These are phyloP conservation scores for Parthenolecanium corni DNA, from an alignment of 2,888 invertebrate genomes.

Conservation along the genomic window DNA sequence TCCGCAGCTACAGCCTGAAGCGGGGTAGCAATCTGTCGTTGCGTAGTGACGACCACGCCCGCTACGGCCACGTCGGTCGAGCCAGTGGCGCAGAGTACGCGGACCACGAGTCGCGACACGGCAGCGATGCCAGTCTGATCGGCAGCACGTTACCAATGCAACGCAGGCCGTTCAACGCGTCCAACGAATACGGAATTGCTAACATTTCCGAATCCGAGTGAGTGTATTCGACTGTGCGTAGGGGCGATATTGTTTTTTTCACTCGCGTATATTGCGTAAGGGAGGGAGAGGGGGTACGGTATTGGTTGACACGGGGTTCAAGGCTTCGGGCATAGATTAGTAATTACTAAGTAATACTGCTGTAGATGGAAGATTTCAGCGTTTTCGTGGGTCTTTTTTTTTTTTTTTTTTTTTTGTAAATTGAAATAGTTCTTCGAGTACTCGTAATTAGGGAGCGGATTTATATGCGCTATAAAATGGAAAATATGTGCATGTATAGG, in stretches of 20 bases:
- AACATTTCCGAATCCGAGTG: conserved; percentile 33
- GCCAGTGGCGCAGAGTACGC: conserved; percentile 33
- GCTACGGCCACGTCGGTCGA: conserved; percentile 38
- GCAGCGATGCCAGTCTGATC: conserved; percentile 10
- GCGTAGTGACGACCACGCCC: conserved; percentile 33
- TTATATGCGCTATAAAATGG: no score
- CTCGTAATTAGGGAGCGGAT: no score
- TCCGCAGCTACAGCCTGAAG: conserved; percentile 4
- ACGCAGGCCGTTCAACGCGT: conserved; percentile 33
- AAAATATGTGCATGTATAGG: no score
- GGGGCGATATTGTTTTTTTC: neutral
- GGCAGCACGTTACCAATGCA: conserved; percentile 15
- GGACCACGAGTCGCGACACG: conserved; percentile 32
- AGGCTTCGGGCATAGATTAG: no score
- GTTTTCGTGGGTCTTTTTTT: no score
- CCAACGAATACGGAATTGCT: conserved; percentile 33
- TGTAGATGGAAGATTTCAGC: no score
- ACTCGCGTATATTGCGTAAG: neutral
- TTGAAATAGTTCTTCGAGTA: no score
- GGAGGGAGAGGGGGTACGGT: no score
- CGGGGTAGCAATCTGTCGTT: conserved; percentile 12
- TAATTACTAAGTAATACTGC: no score
- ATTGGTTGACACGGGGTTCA: no score
- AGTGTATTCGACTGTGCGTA: conserved; percentile 25
- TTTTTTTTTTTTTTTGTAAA: no score